Conservation (phyloP, 2,113 vertebrate species). For the Tauraco erythrolophus region DNA sequence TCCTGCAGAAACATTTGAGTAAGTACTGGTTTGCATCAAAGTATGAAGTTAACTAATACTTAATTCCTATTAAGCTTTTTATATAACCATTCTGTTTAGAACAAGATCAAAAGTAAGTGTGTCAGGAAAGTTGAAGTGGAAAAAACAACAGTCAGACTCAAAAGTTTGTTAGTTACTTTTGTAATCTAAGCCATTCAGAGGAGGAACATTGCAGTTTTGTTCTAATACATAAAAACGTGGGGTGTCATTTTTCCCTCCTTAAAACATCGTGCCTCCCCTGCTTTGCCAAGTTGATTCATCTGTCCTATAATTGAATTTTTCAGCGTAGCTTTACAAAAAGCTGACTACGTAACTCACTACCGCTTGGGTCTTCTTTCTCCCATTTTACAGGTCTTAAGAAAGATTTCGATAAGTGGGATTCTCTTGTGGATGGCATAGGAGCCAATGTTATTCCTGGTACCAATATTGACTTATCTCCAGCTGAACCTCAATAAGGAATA, state of each 20-base stretch:
- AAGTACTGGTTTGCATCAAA: slow-evolving; percentile 51
- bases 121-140: not conserved
- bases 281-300: not conserved
- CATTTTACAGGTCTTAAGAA: slow-evolving; percentile 81
- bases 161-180: not conserved
- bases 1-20: slow-evolving; percentile 93
- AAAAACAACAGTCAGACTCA: not conserved
- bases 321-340: not conserved
- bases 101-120: not conserved
- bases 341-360: not conserved
- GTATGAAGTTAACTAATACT: not conserved
- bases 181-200: not conserved
- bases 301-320: not conserved
- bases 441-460: slow-evolving; percentile 88
- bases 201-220: not conserved
- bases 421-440: slow-evolving; percentile 88
- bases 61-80: not conserved
- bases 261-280: not conserved
- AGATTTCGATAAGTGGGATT: slow-evolving; percentile 90
- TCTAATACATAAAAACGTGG: not conserved
- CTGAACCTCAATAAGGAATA: not conserved
- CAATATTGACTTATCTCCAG: slow-evolving; percentile 74
- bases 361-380: not conserved
- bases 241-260: not conserved
- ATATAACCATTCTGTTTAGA: not conserved